These are phyloP conservation scores for Phoenicopterus ruber DNA, from an alignment of 2,113 vertebrate genomes.

Conservation along the genomic window DNA sequence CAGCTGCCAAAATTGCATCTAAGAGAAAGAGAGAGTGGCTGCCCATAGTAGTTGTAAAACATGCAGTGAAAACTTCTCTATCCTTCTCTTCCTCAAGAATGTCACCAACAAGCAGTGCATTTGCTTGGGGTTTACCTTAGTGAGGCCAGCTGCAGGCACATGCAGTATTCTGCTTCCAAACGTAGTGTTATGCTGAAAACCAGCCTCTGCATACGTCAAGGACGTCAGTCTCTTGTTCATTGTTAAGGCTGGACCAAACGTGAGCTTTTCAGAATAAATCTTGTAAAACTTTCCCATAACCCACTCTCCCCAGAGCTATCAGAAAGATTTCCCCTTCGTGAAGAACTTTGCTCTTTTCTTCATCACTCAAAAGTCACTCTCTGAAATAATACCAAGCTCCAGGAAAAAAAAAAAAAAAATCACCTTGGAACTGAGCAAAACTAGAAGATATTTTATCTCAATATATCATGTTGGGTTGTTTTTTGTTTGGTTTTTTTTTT, in stretches of 20 bases:
- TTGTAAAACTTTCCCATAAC: not conserved
- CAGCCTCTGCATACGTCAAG: not conserved
- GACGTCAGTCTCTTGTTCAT: not conserved
- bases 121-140: not conserved
- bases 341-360: not conserved
- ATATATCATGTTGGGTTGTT: not conserved
- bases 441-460: not conserved
- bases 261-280: conserved; percentile 1
- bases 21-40: not conserved
- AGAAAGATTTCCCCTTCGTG: conserved; percentile 5
- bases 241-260: not conserved
- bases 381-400: not conserved
- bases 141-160: not conserved
- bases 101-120: not conserved
- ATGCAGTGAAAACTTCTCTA: not conserved
- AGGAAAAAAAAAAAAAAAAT: not conserved
- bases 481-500: not conserved
- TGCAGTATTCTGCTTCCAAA: not conserved
- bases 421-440: not conserved
- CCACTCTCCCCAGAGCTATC: not conserved
- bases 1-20: not conserved
- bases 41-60: not conserved
- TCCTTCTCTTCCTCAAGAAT: not conserved
- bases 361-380: not conserved
- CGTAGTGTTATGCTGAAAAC: not conserved